Percentiles rank a stretch among this genome's conserved stretches.
These are phyloP conservation scores for Dolichomitus sp. DNA, from an alignment of 2,888 invertebrate genomes.

Conservation along the genomic window DNA sequence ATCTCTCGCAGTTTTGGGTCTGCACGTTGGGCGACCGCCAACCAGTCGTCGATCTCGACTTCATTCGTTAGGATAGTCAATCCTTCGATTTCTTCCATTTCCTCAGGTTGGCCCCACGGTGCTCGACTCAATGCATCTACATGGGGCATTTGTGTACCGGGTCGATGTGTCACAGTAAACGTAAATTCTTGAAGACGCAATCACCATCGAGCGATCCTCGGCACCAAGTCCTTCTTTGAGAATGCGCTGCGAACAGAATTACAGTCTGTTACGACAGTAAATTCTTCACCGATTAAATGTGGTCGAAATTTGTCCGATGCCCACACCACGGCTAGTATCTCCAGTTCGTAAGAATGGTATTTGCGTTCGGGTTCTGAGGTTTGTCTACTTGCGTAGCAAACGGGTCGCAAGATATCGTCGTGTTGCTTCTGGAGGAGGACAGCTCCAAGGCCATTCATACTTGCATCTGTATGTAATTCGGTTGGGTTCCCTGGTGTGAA, in stretches of 20 bases:
- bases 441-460: conserved; percentile 75
- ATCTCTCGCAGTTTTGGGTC: not conserved
- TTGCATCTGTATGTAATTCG: conserved; percentile 82
- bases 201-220: conserved; percentile 78
- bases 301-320: conserved; percentile 59
- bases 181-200: conserved; percentile 69
- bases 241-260: too few species aligned
- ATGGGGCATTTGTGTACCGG: conserved; percentile 73
- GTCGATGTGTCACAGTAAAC: conserved; percentile 64
- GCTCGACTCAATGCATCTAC: conserved; percentile 75
- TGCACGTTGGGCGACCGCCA: conserved; percentile 52
- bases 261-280: too few species aligned
- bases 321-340: conserved; percentile 57
- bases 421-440: conserved; percentile 76
- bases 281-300: conserved; percentile 63
- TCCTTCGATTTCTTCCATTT: conserved; percentile 38
- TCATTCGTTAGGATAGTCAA: conserved; percentile 47
- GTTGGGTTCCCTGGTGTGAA: conserved; percentile 56
- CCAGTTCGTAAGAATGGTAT: conserved; percentile 66
- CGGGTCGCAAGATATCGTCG: conserved; percentile 57
- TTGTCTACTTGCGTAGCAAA: conserved; percentile 58
- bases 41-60: conserved; percentile 68
- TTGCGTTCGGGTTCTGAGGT: conserved; percentile 47
- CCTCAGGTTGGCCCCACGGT: conserved; percentile 65
- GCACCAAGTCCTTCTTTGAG: conserved; percentile 74